Base-by-base conservation (phyloP, 1,140 invertebrate species). In the Pygmarrhopalites habei region DNA sequence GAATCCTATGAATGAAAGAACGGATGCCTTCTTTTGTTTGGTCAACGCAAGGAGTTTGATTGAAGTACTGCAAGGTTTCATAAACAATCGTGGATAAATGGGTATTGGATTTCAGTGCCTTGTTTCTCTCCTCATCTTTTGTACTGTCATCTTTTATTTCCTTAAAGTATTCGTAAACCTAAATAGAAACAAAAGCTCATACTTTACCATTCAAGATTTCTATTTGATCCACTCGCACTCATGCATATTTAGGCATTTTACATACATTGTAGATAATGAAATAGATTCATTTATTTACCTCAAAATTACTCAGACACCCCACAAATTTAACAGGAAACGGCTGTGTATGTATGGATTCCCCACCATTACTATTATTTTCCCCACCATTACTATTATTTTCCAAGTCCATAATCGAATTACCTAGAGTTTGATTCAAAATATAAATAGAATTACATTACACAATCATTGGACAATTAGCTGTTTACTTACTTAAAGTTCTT, bases 61-160 rank as follows among this genome's bases (percentile, higher is more conserved):
- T 62, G 0, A 70, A 61, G 39, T 64, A 70, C 39, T 66, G 59
- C 15, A 67, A 39, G 12, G 65, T 60, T 39, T 70, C 59, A 49
- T 70, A 67, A 2, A 62, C 64, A 2, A 70, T 21, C 10, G 68
- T 70, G 5, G 62, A 56, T 49, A 70, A 53, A 10, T 65, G 60
- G 0, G 53, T 67, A 35, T 70, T 70, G 3, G n/a, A 32, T 28
- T 57, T 66, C 21, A 29, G 26, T n/a, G 53, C 32, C 2, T 55
- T 51, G 32, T 32, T 49, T 49, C 62, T 35, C 3, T 52, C 49
- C 2, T 19, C n/a, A 32, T 58, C 46, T 21, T 49, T 26, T 17
- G 25, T 7, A 21, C 32, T 58, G 7, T 29, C 32, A n/a, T 66
- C 56, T 30, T 67, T 67, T 21, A 25, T 32, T 26, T 66, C 65